Evolutionary conservation across 2,888 invertebrate species (phyloP), one percentile per base, ranked within the genome.

Genomic region (Drosophila meridionalis): DNA sequence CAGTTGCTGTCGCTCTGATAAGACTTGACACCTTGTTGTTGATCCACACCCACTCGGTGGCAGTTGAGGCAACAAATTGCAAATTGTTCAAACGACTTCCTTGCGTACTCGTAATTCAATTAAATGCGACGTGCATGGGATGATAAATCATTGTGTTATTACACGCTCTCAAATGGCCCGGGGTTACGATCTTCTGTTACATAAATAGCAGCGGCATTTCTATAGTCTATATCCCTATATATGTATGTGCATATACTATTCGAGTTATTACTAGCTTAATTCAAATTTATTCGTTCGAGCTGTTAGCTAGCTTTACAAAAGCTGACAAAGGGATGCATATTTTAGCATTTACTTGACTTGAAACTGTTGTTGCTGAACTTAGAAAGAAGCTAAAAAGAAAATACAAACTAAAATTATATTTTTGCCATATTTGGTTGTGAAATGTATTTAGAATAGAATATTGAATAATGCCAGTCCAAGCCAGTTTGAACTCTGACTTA

Each of bases 71-170:
- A 55, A 63, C 56, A 61, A 74, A 52, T 65, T 56, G 71, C 73
- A 68, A 68, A 48, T 61, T 76, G 72, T 66, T 47, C 50, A 40
- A 57, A 52, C 60, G 74, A 69, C 59, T 76, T 71, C 67, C 76
- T 67, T 64, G 64, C 63, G 55, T 36, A 61, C 47, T 65, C 62
- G 75, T 64, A 79, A 78, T 76, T 78, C 61, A 79, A 78, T 78
- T 78, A 79, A 79, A 76, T 69, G 60, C 67, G 67, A 77, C 77
- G 62, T 77, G 68, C 57, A 52, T n/a, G 42, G 73, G 26, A 58
- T 73, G 64, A 65, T 63, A 76, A 73, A 66, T 65, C 73, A 73
- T 64, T 56, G 53, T 68, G 68, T 64, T 65, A 68, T 76, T 68
- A 58, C 68, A 65, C 34, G 40, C 32, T 38, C 32, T 42, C 20